Conservation (phyloP, 2,113 vertebrate genomes). For the Pionites leucogaster region DNA sequence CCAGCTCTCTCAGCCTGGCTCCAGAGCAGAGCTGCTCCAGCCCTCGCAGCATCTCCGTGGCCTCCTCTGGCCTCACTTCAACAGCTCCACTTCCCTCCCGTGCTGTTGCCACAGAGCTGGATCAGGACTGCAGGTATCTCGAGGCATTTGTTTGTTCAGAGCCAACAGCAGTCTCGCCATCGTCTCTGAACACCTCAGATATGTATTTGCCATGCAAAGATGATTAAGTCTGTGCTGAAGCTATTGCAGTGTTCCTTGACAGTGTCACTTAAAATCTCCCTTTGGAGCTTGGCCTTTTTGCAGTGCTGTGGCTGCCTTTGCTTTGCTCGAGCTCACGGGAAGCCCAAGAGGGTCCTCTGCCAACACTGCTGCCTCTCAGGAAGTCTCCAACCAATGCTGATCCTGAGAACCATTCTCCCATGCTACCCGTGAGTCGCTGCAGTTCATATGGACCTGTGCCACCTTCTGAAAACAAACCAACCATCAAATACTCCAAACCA, state of each 20-base stretch:
- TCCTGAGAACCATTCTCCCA: neutral
- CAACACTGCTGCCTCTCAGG: fast-evolving
- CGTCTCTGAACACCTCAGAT: neutral
- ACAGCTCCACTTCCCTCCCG: too few relatives aligned
- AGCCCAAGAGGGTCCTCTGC: neutral
- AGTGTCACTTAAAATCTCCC: neutral
- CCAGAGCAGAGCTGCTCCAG: too few relatives aligned
- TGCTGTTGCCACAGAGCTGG: too few relatives aligned
- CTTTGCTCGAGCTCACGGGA: fast-evolving
- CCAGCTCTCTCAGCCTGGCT: too few relatives aligned
- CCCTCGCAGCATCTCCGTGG: too few relatives aligned
- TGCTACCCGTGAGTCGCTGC: neutral
- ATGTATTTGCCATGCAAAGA: neutral
- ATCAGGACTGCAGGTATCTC: too few relatives aligned
- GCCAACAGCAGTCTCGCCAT: neutral
- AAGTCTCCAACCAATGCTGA: neutral
- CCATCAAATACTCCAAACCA: neutral
- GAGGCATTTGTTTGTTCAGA: neutral
- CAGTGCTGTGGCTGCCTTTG: neutral
- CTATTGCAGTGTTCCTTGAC: neutral
- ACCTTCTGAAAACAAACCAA: neutral
- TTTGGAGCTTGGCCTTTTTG: neutral
- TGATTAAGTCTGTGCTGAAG: neutral
- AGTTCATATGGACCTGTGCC: neutral
- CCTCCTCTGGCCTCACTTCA: too few relatives aligned